A percentile compares a stretch with the other conserved stretches of the same genome.
Conservation (phyloP, 2,888 invertebrate genomes). For the Tachystola acroxantha region DNA sequence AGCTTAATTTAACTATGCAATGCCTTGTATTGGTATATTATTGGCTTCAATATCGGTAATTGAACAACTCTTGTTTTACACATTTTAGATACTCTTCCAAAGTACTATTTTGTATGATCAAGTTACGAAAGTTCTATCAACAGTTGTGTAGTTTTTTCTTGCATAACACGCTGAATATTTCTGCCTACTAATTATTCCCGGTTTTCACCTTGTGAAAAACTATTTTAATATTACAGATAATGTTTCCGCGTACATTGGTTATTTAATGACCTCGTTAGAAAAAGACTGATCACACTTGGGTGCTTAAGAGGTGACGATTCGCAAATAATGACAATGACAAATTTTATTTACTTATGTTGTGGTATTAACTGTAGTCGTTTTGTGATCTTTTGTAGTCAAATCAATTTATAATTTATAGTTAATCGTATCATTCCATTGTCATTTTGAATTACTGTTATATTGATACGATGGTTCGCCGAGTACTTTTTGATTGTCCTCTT, state of each 20-base stretch:
- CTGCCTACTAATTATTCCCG: background rate
- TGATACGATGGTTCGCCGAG: slow-evolving; percentile 6
- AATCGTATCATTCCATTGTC: slow-evolving; percentile 15
- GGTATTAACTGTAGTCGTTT: slow-evolving; percentile 4
- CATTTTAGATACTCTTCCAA: too few relatives aligned
- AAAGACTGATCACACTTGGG: slow-evolving; percentile 52
- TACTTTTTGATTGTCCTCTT: too few relatives aligned
- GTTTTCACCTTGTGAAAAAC: background rate
- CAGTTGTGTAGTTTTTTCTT: background rate
- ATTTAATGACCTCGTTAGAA: slow-evolving; percentile 20
- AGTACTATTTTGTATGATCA: too few relatives aligned
- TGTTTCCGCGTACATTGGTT: slow-evolving; percentile 6
- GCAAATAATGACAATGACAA: slow-evolving; percentile 13
- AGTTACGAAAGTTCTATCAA: background rate
- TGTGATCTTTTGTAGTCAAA: slow-evolving; percentile 11
- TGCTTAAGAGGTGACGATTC: slow-evolving; percentile 30
- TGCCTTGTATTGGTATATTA: too few relatives aligned
- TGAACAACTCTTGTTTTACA: too few relatives aligned
- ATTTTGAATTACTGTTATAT: slow-evolving; percentile 1
- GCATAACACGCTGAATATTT: background rate
- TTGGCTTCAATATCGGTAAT: too few relatives aligned
- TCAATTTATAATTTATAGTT: too few relatives aligned
- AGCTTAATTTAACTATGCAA: too few relatives aligned
- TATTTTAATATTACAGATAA: background rate
- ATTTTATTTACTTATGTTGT: slow-evolving; percentile 18